phyloP scores from a whole-genome alignment of 2,797 vertebrate genomes.

The Gouania willdenowi region DNA sequence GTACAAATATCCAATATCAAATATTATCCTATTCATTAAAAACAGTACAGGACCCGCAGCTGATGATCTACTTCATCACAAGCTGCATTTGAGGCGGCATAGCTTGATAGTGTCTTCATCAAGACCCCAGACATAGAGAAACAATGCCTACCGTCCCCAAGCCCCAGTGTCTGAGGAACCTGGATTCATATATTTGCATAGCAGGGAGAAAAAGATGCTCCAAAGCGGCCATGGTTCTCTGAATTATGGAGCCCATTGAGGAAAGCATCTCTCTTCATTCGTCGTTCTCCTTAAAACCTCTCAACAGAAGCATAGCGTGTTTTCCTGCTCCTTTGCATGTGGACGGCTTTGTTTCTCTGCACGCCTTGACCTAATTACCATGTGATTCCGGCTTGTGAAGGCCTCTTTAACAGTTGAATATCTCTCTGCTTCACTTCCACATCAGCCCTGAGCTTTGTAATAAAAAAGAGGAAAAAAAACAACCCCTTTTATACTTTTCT shows the following conservation, averaged over 20 bases:
- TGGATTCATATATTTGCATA: constrained; percentile 28
- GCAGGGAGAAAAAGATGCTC: constrained; percentile 20
- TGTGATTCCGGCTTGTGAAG: constrained; percentile 50
- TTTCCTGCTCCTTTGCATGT: constrained; percentile 25
- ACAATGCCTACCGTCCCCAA: constrained; percentile 6
- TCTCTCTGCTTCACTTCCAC: constrained; percentile 31
- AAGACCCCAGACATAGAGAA: constrained; percentile 8
- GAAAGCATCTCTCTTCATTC: constrained; percentile 2
- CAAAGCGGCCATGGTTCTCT: constrained; percentile 1
- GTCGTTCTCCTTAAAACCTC: constrained; percentile 17
- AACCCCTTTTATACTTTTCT: too few relatives aligned
- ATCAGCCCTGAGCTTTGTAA: constrained; percentile 7
- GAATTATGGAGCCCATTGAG: constrained; percentile 1
- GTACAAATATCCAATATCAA: too few relatives aligned
- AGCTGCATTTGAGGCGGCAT: constrained; percentile 31
- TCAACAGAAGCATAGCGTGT: constrained; percentile 8
- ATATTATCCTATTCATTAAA: too few relatives aligned
- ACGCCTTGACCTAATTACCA: constrained; percentile 59
- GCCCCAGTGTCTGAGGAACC: constrained; percentile 17
- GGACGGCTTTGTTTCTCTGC: constrained; percentile 46
- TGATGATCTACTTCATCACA: constrained; percentile 23
- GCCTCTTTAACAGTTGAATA: constrained; percentile 47
- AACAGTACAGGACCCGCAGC: background rate
- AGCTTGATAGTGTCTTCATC: constrained; percentile 15
- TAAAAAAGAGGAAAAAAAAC: constrained; percentile 13